Evolutionary conservation across 2,113 vertebrate genomes (phyloP).

Genomic region (Uria lomvia): DNA sequence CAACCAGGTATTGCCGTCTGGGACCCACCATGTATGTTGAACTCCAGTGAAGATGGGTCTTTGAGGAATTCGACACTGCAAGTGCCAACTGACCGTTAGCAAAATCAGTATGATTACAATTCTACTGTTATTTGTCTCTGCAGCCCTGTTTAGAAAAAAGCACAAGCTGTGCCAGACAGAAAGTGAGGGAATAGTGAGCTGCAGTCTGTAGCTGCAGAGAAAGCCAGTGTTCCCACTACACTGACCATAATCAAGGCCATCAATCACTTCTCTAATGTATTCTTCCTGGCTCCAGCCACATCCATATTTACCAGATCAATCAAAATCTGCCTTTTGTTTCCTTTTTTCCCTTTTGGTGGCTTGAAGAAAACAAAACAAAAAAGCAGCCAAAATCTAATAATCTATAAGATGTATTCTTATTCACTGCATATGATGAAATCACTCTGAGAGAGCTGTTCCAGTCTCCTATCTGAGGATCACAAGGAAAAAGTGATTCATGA

Average conservation of each 20-base stretch:
- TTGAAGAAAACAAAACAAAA: background rate
- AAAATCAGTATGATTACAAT: background rate
- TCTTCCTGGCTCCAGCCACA: background rate
- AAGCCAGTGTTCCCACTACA: background rate
- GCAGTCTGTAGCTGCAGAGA: background rate
- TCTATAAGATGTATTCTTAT: background rate
- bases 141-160: background rate
- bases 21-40: background rate
- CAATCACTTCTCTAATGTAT: background rate
- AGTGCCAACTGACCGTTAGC: background rate
- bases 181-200: background rate
- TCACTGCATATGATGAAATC: background rate
- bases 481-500: background rate
- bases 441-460: background rate
- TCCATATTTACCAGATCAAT: slow-evolving; percentile 2
- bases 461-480: background rate
- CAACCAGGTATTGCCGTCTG: background rate
- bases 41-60: background rate
- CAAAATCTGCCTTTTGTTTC: slow-evolving; percentile 26
- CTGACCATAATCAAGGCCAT: background rate
- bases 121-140: background rate
- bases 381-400: background rate
- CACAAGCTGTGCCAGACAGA: background rate
- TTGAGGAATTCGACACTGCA: background rate
- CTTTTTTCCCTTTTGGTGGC: background rate